Conservation (phyloP, 2,888 invertebrate genomes). For the Lacanobia wlatinum region DNA sequence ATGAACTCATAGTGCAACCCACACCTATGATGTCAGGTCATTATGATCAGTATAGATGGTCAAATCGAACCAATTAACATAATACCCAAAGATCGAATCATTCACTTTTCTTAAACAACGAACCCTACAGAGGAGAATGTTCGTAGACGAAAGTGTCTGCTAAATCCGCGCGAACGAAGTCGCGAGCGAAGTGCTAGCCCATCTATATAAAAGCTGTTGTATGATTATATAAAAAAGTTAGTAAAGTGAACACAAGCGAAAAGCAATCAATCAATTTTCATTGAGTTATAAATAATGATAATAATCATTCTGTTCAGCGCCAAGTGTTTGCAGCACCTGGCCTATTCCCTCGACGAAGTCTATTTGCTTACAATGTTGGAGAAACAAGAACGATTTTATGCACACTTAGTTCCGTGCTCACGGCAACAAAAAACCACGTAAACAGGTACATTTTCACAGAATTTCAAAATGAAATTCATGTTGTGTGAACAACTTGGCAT, state of each 20-base stretch:
- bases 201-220: too few species aligned
- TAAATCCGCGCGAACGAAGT: too few species aligned
- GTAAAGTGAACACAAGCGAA: slow-evolving; percentile 31
- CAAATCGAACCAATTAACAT: too few species aligned
- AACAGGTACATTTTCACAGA: slow-evolving; percentile 11
- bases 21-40: too few species aligned
- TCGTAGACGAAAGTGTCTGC: too few species aligned
- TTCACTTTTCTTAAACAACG: too few species aligned
- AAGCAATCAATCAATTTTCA: slow-evolving; percentile 21
- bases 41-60: too few species aligned
- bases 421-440: not conserved
- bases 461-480: slow-evolving; percentile 33
- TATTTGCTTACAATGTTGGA: slow-evolving; percentile 25
- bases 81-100: too few species aligned
- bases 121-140: too few species aligned
- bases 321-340: slow-evolving; percentile 26
- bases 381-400: slow-evolving; percentile 26
- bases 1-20: too few species aligned
- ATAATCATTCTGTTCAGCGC: slow-evolving; percentile 25
- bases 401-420: slow-evolving; percentile 25
- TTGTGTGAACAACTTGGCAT: slow-evolving; percentile 16
- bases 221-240: slow-evolving; percentile 26
- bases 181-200: too few species aligned
- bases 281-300: slow-evolving; percentile 32
- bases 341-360: not conserved